Evolutionary conservation across 2,113 vertebrate species (phyloP).

Genomic region (Haemorhous mexicanus): DNA sequence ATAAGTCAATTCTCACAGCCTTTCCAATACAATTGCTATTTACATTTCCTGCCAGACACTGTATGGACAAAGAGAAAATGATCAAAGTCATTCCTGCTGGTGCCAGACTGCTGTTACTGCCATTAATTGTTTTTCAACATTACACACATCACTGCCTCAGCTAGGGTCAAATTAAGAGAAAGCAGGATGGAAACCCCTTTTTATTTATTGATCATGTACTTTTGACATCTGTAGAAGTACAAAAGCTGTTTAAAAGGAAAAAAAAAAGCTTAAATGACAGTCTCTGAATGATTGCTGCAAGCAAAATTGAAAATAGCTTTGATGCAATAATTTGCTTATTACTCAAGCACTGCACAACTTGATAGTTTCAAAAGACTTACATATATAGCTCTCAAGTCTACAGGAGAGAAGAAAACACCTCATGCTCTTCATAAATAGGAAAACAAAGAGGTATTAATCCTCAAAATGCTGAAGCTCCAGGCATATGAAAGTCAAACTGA

Average conservation of each 20-base stretch:
- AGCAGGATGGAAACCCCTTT: not conserved
- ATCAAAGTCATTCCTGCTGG: not conserved
- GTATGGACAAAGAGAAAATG: not conserved
- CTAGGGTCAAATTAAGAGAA: not conserved
- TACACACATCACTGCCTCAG: not conserved
- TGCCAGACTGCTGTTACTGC: not conserved
- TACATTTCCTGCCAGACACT: not conserved
- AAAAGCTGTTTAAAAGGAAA: not conserved
- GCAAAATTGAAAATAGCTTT: not conserved
- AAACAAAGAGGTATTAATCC: not conserved
- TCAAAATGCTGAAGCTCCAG: not conserved
- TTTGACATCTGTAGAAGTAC: not conserved
- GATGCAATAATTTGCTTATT: not conserved
- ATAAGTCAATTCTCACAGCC: not conserved
- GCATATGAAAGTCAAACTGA: not conserved
- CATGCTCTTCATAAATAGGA: not conserved
- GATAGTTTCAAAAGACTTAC: not conserved
- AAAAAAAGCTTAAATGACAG: not conserved
- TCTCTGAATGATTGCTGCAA: not conserved
- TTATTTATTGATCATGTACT: not conserved
- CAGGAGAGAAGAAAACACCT: not conserved
- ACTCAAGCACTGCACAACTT: not conserved
- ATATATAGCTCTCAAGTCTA: not conserved
- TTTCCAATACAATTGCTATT: not conserved
- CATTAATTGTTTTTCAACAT: not conserved